Base-by-base conservation (phyloP, 2,113 vertebrate species). In the Muntiacus reevesi region DNA sequence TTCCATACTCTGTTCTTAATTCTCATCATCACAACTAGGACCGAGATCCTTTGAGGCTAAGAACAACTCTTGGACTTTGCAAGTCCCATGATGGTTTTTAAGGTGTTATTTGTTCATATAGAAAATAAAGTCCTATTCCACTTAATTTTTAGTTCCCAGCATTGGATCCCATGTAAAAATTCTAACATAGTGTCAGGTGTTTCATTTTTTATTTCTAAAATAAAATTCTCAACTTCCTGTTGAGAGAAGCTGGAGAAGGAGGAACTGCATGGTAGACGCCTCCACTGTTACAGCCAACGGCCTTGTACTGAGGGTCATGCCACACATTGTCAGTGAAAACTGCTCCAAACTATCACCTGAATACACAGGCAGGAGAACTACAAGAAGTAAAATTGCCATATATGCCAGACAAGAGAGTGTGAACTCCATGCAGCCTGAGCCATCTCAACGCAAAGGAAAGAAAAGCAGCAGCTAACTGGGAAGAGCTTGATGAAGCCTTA, bases 121-220 rank as follows among this genome's bases (percentile, higher is more conserved):
- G 92, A 97, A 94, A 88, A 95, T 60, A 79, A 91, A 87, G 59
- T 17, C n/a, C 54, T 87, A 86, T 71, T 96, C 79, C 88, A 87
- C 14, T 93, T 59, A 57, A 52, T n/a, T 93, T 95, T 88, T 50
- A 93, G 12, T 79, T 85, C 7, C 86, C 9, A 96, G 54, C 59
- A 92, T 87, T 90, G 94, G 33, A 94, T 19, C 43, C 19, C 93
- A 76, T 55, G 78, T 45, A 92, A 97, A 96, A 89, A 87, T 59
- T 50, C 47, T 79, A 92, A 94, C 90, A 28, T 13, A 54, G 88
- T 93, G 90, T 91, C 57, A 94, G 98, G 57, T n/a, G 54, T 43
- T 89, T 94, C 87, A 86, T 87, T 89, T 95, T 62, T 50, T 62
- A 67, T 86, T 82, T 96, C 54, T 94, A 94, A 97, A 94, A 95